These are phyloP conservation scores for Agrochola macilenta DNA, from an alignment of 2,888 invertebrate species.

Conservation along the genomic window DNA sequence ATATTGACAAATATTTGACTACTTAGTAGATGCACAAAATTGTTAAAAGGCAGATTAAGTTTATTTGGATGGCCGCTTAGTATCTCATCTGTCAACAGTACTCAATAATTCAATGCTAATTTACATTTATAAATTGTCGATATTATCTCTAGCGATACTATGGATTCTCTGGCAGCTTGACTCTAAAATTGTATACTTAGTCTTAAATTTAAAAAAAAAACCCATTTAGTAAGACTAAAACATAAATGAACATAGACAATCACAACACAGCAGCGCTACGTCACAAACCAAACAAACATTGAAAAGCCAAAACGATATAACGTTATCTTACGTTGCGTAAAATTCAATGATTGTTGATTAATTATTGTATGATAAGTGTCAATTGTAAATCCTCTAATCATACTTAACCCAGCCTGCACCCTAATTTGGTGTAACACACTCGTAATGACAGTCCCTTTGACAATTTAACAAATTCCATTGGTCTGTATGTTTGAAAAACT, in stretches of 20 bases:
- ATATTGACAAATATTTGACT: not conserved
- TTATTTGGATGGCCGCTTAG: not conserved
- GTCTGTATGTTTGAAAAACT: not conserved
- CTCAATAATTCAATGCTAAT: not conserved
- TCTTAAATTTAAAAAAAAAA: not conserved
- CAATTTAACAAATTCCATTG: not conserved
- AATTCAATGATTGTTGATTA: constrained; percentile 52
- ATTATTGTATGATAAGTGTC: constrained; percentile 33
- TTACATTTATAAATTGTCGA: not conserved
- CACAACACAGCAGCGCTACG: constrained; percentile 56
- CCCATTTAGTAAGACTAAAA: constrained; percentile 21
- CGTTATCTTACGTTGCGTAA: constrained; percentile 46
- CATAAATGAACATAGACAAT: constrained; percentile 53
- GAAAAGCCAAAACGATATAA: constrained; percentile 58
- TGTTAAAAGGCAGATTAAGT: not conserved
- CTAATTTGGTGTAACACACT: constrained; percentile 26
- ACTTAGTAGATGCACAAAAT: not conserved
- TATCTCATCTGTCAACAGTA: constrained; percentile 18
- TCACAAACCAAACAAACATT: constrained; percentile 63
- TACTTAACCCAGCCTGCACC: constrained; percentile 22
- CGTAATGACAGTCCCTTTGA: not conserved
- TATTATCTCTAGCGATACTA: constrained; percentile 21
- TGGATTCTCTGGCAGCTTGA: not conserved
- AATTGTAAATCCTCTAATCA: constrained; percentile 10
- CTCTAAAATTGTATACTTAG: constrained; percentile 1